Evolutionary conservation across 2,113 vertebrate genomes (phyloP), one percentile per base, ranked within the genome.

Genomic region (Passer montanus): DNA sequence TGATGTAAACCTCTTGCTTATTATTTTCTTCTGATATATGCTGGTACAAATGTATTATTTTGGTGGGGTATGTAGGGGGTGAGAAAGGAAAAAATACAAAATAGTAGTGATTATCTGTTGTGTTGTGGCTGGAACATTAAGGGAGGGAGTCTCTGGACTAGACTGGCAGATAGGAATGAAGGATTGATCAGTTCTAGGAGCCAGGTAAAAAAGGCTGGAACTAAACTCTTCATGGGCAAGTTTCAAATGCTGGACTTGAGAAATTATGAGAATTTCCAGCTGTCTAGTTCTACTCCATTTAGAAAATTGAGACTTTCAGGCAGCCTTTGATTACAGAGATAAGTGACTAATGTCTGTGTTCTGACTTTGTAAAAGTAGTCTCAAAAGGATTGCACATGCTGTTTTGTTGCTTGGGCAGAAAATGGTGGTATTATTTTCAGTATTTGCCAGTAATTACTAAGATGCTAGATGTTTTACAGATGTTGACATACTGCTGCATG

Each of bases 361-460:
- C 55, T 80, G 17, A 58, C 79, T 69, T 85, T 53, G 17, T 88
- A 63, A 63, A 88, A 70, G 39, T 50, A 50, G 33, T 74, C 49
- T 90, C 68, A 62, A 50, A 90, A 53, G 43, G 33, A 43, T 77
- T 83, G 49, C 22, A 43, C n/a, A 12, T 80, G 49, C 47, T 69
- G 13, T 79, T 93, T n/a, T 76, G 23, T 73, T 93, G 28, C 58
- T 69, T 83, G 46, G 79, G 50, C 53, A 84, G 79, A 92, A 88
- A 88, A 78, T 58, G 11, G 11, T 80, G 50, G 6, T 59, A 50
- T 73, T 90, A 53, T 55, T 90, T 89, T 82, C 49, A 47, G 66
- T 68, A 67, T 56, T 72, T 72, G 39, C 18, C 58, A 37, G 30
- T 84, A 78, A 67, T 94, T 77, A 30, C 33, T 74, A n/a, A 84